Evolutionary conservation across 2,888 invertebrate genomes (phyloP).

Genomic region (Julus scandinavius): DNA sequence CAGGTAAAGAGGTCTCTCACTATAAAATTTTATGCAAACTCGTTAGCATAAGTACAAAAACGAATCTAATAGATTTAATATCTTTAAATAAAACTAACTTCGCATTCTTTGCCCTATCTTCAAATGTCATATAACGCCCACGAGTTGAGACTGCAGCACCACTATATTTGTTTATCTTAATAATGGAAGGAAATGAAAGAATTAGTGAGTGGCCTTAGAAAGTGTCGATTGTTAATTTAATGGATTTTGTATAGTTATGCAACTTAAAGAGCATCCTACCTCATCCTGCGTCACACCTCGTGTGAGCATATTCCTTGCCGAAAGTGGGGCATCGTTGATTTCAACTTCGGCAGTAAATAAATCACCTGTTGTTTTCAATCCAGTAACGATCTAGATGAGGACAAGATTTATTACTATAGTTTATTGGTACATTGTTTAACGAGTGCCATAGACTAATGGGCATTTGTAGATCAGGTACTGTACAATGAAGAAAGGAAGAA

Average conservation of each 20-base stretch:
- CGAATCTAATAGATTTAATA: background rate
- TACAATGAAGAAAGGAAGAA: too few relatives aligned
- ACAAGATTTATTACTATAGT: background rate
- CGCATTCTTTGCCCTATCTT: slow-evolving; percentile 68
- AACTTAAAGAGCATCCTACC: slow-evolving; percentile 63
- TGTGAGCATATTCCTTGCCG: slow-evolving; percentile 71
- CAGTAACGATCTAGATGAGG: slow-evolving; percentile 55
- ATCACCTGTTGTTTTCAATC: slow-evolving; percentile 59
- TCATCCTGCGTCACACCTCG: slow-evolving; percentile 72
- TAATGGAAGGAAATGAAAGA: slow-evolving; percentile 25
- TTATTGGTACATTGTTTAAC: too few relatives aligned
- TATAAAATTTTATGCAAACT: slow-evolving; percentile 58
- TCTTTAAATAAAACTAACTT: slow-evolving; percentile 60
- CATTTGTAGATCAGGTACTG: too few relatives aligned
- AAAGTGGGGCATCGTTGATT: slow-evolving; percentile 72
- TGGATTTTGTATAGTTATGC: too few relatives aligned
- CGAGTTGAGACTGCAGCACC: slow-evolving; percentile 72
- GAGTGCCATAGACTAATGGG: too few relatives aligned
- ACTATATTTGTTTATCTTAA: slow-evolving; percentile 65
- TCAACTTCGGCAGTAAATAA: slow-evolving; percentile 70
- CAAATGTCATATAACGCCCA: slow-evolving; percentile 71
- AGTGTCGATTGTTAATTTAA: too few relatives aligned
- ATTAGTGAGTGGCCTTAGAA: background rate
- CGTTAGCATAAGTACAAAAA: background rate
- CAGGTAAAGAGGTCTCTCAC: slow-evolving; percentile 70